Evolutionary conservation across 2,888 invertebrate species (phyloP), one percentile per base, ranked within the genome.

Genomic region (Megamerina dolium): DNA sequence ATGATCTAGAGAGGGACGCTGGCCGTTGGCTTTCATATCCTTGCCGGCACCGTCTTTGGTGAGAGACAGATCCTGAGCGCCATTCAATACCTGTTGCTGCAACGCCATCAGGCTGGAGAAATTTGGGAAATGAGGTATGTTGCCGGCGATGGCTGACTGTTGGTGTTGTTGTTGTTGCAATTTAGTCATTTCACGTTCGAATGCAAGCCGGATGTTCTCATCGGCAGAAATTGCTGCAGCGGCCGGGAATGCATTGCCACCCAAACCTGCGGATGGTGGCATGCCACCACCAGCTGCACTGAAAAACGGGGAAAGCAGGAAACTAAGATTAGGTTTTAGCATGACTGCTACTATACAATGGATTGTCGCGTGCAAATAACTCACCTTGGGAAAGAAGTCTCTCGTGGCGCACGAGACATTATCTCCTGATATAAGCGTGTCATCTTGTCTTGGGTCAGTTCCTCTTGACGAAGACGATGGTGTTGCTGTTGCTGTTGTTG

Each of bases 391-490:
- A 87, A 85, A 13, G 85, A 80, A 46, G 85, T 81, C 51, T 88
- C 88, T 32, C 87, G 77, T 27, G 80, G 84, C 52, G 81, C 83
- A 43, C 87, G 79, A 57, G 85, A 88, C 82, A 94, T 92, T 42
- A 97, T 79, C 66, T 94, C 93, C 63, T 95, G 93, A 68, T 95
- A 95, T 62, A 95, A 90, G 62, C 92, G 80, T 31, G 88, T 85
- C 60, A 95, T 91, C 73, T 94, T 93, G 66, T 97, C 96, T 67
- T 95, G 94, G 29, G 95, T 88, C 73, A 95, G 88, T 75, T 94
- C 94, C 43, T 68, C 59, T 5, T 49, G 49, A 5, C 58, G 57
- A 13, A 60, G 29, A 1, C 57, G 56, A 81, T 85, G 56, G 49
- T 60, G 63, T 21, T 57, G 46, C 16, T 60, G 60, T 20, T 61